Evolutionary conservation across 2,113 vertebrate species (phyloP).

Genomic region (Pseudopipra pipra): DNA sequence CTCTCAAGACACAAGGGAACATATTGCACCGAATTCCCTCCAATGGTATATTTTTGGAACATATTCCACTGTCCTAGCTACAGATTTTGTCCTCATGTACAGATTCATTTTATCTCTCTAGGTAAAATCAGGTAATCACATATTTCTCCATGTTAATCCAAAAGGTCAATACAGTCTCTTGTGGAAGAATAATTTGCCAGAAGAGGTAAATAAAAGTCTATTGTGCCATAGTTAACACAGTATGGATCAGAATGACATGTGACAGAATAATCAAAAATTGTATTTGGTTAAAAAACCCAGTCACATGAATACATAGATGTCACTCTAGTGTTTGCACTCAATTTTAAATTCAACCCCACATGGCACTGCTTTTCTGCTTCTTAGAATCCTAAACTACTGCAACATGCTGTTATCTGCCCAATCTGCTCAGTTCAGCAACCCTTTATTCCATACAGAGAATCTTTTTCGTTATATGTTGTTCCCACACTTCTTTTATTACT

Average conservation of each 20-base stretch:
- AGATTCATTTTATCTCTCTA: not conserved
- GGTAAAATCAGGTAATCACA: not conserved
- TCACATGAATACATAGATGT: not conserved
- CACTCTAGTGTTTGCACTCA: not conserved
- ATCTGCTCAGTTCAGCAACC: not conserved
- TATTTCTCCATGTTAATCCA: not conserved
- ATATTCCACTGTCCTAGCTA: not conserved
- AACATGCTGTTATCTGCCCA: rapidly evolving
- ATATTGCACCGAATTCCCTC: not conserved
- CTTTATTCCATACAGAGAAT: not conserved
- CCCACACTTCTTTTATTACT: not conserved
- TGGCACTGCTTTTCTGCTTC: not conserved
- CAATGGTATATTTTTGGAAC: not conserved
- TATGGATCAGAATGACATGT: not conserved
- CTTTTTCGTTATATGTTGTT: not conserved
- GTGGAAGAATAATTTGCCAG: not conserved
- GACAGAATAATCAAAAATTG: not conserved
- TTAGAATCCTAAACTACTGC: not conserved
- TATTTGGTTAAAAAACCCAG: not conserved
- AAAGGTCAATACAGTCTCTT: not conserved
- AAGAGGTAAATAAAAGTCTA: not conserved
- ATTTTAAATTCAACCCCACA: not conserved
- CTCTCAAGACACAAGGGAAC: not conserved
- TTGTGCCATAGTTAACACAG: not conserved
- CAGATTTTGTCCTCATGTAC: not conserved